Evolutionary conservation across 2,888 invertebrate genomes (phyloP), one percentile per base, ranked within the genome.

Genomic region (Caenorhabditis sp.): DNA sequence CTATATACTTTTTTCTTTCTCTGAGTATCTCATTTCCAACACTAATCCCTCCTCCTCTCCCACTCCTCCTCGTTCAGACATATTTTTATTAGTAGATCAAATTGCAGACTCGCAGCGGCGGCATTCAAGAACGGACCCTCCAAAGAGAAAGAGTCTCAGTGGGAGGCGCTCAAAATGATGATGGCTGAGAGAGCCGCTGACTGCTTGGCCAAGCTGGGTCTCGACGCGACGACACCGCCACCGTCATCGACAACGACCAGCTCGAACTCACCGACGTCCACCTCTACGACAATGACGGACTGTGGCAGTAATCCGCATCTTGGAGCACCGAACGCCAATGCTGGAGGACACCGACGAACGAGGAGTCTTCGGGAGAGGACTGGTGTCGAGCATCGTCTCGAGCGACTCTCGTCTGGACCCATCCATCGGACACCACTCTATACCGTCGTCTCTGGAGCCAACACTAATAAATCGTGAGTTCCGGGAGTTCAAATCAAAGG

Each of bases 141-240:
- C 7, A 90, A 85, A 64, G 80, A 82, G 75, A 87, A 90, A 82
- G 90, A 90, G 72, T 88, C 89, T 63, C 90, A 90, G 91, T 90
- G 90, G 90, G 86, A 85, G 64, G 90, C 91, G 19, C 88, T 91
- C 76, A 91, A 91, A 76, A 91, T 91, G 90, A 91, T 91, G 81
- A 91, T 91, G 91, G 90, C 91, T 12, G 91, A 91, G 85, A 84
- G 91, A 51, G 91, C 91, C 31, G 87, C 87, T 73, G 85, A 85
- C 74, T 91, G 91, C 84, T 86, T 91, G 56, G 90, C 91, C 38
- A 90, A 91, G 64, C 80, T 87, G 51, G 87, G 87, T 22, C 81
- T 87, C 73, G 87, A 87, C 76, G 73, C 80, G 28, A 80, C 68
- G 28, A 63, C 61, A 63, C 80, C 63, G 35, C 81, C 58, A 72